Percentiles rank a stretch among this genome's conserved stretches.
Evolutionary conservation across 1,140 invertebrate genomes (phyloP).

Genomic region (Drosophila sp.): DNA sequence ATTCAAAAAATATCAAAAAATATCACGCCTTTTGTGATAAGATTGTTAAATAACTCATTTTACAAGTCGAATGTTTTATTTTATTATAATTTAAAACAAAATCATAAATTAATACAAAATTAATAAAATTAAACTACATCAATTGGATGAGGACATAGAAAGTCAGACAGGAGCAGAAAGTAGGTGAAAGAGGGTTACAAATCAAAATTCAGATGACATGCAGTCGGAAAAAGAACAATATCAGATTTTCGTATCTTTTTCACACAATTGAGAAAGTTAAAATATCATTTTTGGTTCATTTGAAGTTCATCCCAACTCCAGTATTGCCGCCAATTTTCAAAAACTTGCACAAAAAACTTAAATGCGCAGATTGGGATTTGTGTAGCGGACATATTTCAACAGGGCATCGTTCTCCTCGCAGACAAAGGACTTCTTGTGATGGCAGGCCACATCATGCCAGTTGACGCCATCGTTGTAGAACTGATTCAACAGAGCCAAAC

Average conservation of each 20-base stretch:
- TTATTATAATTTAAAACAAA: slow-evolving; percentile 73
- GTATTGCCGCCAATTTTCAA: slow-evolving; percentile 16
- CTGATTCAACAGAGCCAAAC: slow-evolving; percentile 90
- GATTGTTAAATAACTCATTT: background rate
- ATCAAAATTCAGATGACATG: slow-evolving; percentile 37
- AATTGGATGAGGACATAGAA: slow-evolving; percentile 51
- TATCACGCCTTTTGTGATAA: no score
- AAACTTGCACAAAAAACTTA: slow-evolving; percentile 57
- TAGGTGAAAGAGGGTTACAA: slow-evolving; percentile 53
- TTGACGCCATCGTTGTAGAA: slow-evolving; percentile 94
- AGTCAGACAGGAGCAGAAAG: slow-evolving; percentile 31
- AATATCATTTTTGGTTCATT: slow-evolving; percentile 79
- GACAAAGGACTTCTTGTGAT: slow-evolving; percentile 92
- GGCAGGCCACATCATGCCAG: slow-evolving; percentile 94
- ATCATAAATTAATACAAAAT: slow-evolving; percentile 80
- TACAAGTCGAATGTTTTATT: slow-evolving; percentile 54
- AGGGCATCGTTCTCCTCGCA: slow-evolving; percentile 93
- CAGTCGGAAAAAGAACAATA: slow-evolving; percentile 30
- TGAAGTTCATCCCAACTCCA: slow-evolving; percentile 51
- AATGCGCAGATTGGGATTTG: slow-evolving; percentile 89
- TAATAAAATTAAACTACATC: slow-evolving; percentile 67
- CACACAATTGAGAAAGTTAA: slow-evolving; percentile 28
- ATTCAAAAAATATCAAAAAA: no score
- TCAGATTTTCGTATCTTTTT: slow-evolving; percentile 30
- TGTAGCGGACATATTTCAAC: slow-evolving; percentile 91